These are phyloP conservation scores for Numida meleagris DNA, from an alignment of 2,113 vertebrate species.

Conservation along the genomic window DNA sequence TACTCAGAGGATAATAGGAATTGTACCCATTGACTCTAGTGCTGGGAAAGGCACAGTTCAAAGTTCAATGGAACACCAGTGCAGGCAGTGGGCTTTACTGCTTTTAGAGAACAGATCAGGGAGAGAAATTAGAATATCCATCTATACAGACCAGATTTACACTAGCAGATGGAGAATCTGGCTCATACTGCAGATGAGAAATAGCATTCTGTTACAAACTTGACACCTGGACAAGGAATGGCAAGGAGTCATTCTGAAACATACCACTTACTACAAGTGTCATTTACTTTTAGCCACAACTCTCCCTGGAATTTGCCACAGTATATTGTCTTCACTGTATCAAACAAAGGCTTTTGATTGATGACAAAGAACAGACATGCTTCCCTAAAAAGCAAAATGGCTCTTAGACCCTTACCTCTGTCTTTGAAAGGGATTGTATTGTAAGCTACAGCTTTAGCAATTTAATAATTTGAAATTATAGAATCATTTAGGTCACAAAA, in stretches of 20 bases:
- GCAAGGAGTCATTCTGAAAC: neutral
- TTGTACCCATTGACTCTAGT: neutral
- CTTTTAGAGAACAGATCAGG: neutral
- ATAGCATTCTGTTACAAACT: neutral
- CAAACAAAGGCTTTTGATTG: neutral
- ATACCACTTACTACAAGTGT: neutral
- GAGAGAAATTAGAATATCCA: neutral
- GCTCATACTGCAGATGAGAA: neutral
- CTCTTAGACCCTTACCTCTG: neutral
- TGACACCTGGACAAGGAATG: neutral
- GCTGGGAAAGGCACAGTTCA: neutral
- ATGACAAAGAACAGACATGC: neutral
- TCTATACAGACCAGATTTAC: neutral
- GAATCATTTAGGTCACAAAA: neutral
- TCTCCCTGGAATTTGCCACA: neutral
- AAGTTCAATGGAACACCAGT: constrained; percentile 4
- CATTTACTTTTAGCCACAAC: neutral
- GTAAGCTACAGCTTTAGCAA: neutral
- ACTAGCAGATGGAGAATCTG: neutral
- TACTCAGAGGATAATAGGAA: neutral
- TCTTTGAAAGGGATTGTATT: neutral
- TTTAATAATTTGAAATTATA: neutral
- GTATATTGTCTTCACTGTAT: neutral
- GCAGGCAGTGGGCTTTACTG: neutral
- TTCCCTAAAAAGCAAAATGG: neutral